Base-by-base conservation (phyloP, 2,113 vertebrate species). In the Eudyptes chrysolophus region DNA sequence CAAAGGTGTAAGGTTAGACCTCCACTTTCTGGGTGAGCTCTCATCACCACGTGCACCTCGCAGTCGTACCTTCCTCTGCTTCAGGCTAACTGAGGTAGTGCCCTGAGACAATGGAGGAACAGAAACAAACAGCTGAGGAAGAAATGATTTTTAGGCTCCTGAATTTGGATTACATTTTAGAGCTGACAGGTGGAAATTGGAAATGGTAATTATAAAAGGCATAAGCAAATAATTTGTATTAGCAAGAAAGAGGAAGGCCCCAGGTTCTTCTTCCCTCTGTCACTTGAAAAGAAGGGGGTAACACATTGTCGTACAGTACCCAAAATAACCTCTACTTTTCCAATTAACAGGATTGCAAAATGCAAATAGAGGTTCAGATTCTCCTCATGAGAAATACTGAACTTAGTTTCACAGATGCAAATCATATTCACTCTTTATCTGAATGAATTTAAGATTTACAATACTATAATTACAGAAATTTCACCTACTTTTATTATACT, bases 271-370 rank as follows among this genome's bases (percentile, higher is more conserved):
- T 74, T 76, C 66, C 49, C 24, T 17, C 40, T 86, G 60, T 61
- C 89, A 79, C 32, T 80, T 66, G 38, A 72, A 84, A 66, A 94
- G 42, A 32, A 79, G 34, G 2, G 21, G 30, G 32, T 27, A 85
- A 57, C 26, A 24, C 24, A 8, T 44, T 66, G 30, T 7, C 3
- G 1, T 49, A 40, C 1, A 1, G 46, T 30, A 70, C 51, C 16
- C 55, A 86, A 86, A 93, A 84, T 55, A 90, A 83, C 46, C 29
- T 93, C 64, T 74, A 14, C 36, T 93, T 93, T 94, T 94, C 80
- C 83, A 88, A 64, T 90, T 86, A 94, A 78, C 42, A 66, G 48
- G 36, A 80, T 92, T 86, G 9, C 38, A 40, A 40, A 40, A 40
- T 40, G 40, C 40, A 40, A 40, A 40, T 74, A 94, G 51, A 62